phyloP scores from a whole-genome alignment of 2,888 invertebrate species.

The Ceratothoa steindachneri region DNA sequence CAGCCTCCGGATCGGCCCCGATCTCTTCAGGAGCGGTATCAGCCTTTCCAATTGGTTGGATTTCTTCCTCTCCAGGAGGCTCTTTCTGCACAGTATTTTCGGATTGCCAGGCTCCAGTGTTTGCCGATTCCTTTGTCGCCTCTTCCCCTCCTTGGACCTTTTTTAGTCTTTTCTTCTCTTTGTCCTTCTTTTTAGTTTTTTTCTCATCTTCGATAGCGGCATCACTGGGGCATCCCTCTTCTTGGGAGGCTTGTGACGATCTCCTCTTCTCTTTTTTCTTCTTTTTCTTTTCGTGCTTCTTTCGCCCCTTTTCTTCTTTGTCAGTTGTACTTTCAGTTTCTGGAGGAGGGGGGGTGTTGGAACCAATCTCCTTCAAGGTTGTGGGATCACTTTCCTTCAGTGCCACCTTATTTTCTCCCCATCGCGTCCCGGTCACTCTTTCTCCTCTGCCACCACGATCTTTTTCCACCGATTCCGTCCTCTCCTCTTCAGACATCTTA shows the following conservation, averaged over 20 bases:
- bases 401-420: background rate
- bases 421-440: background rate
- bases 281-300: conserved; percentile 20
- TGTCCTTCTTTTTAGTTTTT: conserved; percentile 13
- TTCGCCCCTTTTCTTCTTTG: background rate
- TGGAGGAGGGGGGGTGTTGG: no score
- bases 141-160: background rate
- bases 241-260: background rate
- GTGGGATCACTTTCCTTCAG: background rate
- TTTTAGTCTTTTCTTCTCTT: background rate
- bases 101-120: no score
- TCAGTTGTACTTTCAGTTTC: background rate
- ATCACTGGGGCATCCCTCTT: background rate
- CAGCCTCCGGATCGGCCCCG: background rate
- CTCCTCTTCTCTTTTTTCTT: conserved; percentile 20
- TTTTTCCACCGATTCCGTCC: background rate
- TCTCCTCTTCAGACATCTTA: background rate
- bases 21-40: background rate
- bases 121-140: no score
- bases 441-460: conserved; percentile 1
- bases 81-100: background rate
- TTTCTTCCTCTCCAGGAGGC: background rate
- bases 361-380: background rate
- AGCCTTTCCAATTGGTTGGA: no score
- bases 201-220: background rate